These are phyloP conservation scores for Tiliqua scincoides DNA, from an alignment of 2,113 vertebrate genomes.

Conservation along the genomic window DNA sequence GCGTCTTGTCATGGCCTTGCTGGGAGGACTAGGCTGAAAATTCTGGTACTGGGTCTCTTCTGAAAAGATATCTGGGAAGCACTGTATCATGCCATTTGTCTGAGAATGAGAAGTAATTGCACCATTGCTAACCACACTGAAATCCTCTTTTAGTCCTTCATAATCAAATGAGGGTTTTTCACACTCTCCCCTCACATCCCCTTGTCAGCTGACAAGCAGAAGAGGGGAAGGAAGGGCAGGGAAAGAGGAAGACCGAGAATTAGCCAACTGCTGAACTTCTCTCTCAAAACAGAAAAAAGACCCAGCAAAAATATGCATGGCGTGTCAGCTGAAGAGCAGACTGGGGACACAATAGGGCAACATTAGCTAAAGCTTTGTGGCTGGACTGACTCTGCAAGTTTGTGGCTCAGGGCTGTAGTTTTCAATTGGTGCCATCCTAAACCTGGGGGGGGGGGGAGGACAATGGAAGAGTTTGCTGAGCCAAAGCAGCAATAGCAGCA, in stretches of 20 bases:
- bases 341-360: too few species aligned
- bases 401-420: neutral
- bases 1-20: neutral
- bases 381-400: neutral
- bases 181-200: neutral
- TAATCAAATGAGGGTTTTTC: neutral
- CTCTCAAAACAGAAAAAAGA: neutral
- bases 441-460: too few species aligned
- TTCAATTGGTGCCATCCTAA: neutral
- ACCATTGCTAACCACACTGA: neutral
- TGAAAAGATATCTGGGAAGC: neutral
- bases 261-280: constrained; percentile 46
- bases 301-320: neutral
- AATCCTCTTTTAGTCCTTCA: fast-evolving
- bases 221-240: constrained; percentile 36
- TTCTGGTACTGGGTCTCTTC: neutral
- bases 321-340: neutral
- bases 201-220: neutral
- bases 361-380: neutral
- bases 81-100: neutral
- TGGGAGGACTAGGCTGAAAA: neutral
- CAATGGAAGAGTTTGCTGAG: too few species aligned
- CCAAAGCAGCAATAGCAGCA: too few species aligned
- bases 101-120: neutral
- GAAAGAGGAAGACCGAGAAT: constrained; percentile 48